A percentile compares a stretch with the other conserved stretches of the same genome.
These are phyloP conservation scores for Pterobdella sp. DNA, from an alignment of 2,888 invertebrate genomes.

Conservation along the genomic window DNA sequence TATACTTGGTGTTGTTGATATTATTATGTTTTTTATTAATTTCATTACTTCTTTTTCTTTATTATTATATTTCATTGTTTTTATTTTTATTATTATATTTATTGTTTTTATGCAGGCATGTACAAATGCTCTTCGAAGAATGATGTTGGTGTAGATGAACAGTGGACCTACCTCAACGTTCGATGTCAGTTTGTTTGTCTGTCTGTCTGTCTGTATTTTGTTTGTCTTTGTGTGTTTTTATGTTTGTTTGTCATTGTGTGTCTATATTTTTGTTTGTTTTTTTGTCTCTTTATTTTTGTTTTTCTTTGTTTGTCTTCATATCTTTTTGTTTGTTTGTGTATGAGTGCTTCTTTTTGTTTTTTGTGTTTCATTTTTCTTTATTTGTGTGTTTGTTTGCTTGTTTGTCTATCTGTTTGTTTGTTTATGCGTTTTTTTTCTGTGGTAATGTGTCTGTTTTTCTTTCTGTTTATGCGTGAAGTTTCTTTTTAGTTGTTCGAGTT, in stretches of 20 bases:
- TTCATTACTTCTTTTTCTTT: too few relatives aligned
- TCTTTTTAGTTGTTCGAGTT: too few relatives aligned
- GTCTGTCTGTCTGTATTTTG: not conserved
- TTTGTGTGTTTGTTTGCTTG: not conserved
- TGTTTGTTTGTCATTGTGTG: not conserved
- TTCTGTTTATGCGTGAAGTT: slow-evolving; percentile 4
- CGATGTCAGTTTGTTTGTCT: slow-evolving; percentile 1
- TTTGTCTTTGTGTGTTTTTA: not conserved
- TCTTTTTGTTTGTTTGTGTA: too few relatives aligned
- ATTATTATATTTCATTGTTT: too few relatives aligned
- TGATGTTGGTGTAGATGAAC: slow-evolving; percentile 10
- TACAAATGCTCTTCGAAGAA: slow-evolving; percentile 15
- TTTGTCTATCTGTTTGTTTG: not conserved
- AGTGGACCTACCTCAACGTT: slow-evolving; percentile 1
- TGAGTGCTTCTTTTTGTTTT: not conserved
- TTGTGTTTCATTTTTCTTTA: not conserved
- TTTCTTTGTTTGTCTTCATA: not conserved
- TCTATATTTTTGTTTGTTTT: not conserved
- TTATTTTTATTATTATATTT: too few relatives aligned
- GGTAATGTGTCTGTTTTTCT: not conserved
- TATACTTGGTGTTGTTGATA: too few relatives aligned
- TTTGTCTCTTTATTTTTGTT: not conserved
- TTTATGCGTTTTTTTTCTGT: not conserved
- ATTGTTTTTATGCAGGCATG: not conserved
- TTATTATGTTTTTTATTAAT: too few relatives aligned